Conservation (phyloP, 2,797 vertebrate species). For the Oreochromis mossambicus region DNA sequence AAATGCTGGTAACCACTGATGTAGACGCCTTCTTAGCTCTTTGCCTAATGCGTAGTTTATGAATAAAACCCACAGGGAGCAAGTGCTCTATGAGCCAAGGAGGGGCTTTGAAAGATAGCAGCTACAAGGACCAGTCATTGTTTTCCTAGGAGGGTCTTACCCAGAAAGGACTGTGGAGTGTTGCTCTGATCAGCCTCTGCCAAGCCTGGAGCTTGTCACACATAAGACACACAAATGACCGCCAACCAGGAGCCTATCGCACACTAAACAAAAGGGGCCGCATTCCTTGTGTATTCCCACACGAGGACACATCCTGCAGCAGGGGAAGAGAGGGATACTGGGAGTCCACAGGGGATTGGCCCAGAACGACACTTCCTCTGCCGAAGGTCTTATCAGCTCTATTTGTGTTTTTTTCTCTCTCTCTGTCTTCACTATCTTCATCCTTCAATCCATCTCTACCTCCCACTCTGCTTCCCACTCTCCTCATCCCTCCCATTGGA, state of each 20-base stretch:
- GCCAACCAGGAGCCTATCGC: slow-evolving; percentile 66
- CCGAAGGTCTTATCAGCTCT: slow-evolving; percentile 70
- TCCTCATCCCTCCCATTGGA: slow-evolving; percentile 34
- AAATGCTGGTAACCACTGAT: neutral
- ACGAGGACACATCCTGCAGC: slow-evolving; percentile 74
- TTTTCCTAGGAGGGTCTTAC: slow-evolving; percentile 61
- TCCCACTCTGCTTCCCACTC: slow-evolving; percentile 40
- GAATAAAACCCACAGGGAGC: slow-evolving; percentile 13
- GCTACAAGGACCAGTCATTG: slow-evolving; percentile 41
- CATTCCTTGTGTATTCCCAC: slow-evolving; percentile 79
- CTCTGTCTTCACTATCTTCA: slow-evolving; percentile 42
- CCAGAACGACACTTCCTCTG: slow-evolving; percentile 73
- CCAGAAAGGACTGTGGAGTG: slow-evolving; percentile 58
- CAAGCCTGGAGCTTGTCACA: slow-evolving; percentile 67
- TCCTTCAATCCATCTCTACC: slow-evolving; percentile 48
- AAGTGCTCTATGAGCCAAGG: slow-evolving; percentile 21
- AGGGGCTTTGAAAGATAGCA: slow-evolving; percentile 48
- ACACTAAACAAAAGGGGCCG: slow-evolving; percentile 73
- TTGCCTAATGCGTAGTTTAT: slow-evolving; percentile 6
- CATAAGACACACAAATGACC: slow-evolving; percentile 57
- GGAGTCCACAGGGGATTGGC: slow-evolving; percentile 65
- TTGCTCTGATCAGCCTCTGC: slow-evolving; percentile 49
- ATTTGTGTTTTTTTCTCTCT: slow-evolving; percentile 54
- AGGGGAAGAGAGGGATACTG: slow-evolving; percentile 66
- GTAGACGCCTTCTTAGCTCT: neutral